Percentiles rank a stretch among this genome's conserved stretches.
These are phyloP conservation scores for Cyclura pinguis DNA, from an alignment of 2,797 vertebrate species.

Conservation along the genomic window DNA sequence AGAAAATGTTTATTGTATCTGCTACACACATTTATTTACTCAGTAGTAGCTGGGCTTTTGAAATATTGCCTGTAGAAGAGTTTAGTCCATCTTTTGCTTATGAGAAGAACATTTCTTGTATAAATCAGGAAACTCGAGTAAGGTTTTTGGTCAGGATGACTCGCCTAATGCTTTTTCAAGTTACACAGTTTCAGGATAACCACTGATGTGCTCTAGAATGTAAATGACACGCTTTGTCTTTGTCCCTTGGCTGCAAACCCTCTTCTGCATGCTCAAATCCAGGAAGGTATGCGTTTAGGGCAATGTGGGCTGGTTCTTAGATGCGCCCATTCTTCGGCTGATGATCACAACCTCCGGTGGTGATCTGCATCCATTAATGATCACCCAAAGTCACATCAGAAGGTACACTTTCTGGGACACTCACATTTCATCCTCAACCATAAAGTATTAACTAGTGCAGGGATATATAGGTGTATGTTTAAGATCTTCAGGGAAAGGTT, in stretches of 20 bases:
- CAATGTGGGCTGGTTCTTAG: background rate
- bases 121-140: constrained; percentile 57
- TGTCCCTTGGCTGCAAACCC: background rate
- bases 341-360: background rate
- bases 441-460: background rate
- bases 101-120: constrained; percentile 71
- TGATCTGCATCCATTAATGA: background rate
- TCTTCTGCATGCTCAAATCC: accelerated
- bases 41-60: constrained; percentile 71
- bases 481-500: too few species aligned
- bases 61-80: constrained; percentile 66
- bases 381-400: background rate
- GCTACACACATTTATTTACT: constrained; percentile 81
- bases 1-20: constrained; percentile 84
- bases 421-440: background rate
- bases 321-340: background rate
- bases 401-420: background rate
- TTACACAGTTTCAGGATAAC: constrained; percentile 66
- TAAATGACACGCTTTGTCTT: constrained; percentile 48
- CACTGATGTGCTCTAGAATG: constrained; percentile 52
- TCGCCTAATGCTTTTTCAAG: constrained; percentile 73
- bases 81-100: constrained; percentile 62
- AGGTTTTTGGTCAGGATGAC: constrained; percentile 59
- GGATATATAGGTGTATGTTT: background rate
- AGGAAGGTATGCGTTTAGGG: background rate